These are phyloP conservation scores for Xiphophorus birchmanni DNA, from an alignment of 2,797 vertebrate genomes.

Conservation along the genomic window DNA sequence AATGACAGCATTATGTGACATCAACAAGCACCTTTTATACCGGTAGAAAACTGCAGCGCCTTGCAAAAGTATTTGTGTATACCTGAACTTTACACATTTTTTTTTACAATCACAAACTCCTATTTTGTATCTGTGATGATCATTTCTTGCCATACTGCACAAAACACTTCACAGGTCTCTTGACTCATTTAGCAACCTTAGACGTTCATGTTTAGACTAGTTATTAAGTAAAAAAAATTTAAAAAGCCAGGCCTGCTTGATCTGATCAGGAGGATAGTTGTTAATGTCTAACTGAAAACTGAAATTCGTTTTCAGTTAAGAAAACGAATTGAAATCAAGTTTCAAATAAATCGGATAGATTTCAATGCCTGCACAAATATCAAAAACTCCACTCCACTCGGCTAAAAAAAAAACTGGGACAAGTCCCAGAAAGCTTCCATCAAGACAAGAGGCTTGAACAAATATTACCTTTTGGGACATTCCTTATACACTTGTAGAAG, in stretches of 20 bases:
- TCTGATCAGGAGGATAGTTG: slow-evolving; percentile 1
- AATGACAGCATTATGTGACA: slow-evolving; percentile 3
- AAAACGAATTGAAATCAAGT: slow-evolving; percentile 2
- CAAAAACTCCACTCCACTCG: background rate
- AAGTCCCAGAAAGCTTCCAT: background rate
- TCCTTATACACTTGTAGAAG: slow-evolving; percentile 31
- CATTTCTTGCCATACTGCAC: background rate
- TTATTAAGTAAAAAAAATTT: background rate
- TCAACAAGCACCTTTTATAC: slow-evolving; percentile 8
- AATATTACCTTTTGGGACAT: slow-evolving; percentile 21
- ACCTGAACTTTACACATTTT: background rate
- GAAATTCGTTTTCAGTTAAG: background rate
- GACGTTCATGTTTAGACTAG: slow-evolving; percentile 11
- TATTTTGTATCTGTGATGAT: background rate
- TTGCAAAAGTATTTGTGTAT: background rate
- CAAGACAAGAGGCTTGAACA: slow-evolving; percentile 1
- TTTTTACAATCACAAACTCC: background rate
- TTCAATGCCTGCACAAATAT: background rate
- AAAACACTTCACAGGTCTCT: background rate
- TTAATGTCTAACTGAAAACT: no score
- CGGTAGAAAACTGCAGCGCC: background rate
- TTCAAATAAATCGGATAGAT: background rate
- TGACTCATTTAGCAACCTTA: background rate
- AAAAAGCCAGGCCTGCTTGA: background rate
- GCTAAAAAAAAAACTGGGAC: background rate